A percentile compares a stretch with the other conserved stretches of the same genome.
These are phyloP conservation scores for Elmis aenea DNA, from an alignment of 2,888 invertebrate genomes.

Conservation along the genomic window DNA sequence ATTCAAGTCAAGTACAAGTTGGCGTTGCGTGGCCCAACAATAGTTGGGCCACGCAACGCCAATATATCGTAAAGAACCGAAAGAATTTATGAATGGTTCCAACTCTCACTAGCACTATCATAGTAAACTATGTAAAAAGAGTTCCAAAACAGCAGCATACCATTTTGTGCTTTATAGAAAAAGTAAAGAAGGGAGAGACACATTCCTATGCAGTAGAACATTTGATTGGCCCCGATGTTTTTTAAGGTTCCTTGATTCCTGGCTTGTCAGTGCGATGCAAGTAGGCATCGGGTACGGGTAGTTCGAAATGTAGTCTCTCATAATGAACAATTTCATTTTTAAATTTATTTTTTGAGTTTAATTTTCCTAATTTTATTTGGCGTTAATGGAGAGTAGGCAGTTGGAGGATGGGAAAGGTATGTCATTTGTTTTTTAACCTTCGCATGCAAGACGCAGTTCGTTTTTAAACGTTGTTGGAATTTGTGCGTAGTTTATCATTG, in stretches of 20 bases:
- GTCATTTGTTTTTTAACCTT: conserved; percentile 20
- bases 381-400: conserved; percentile 34
- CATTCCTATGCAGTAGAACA: conserved; percentile 21
- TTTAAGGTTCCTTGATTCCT: conserved; percentile 38
- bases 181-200: conserved; percentile 28
- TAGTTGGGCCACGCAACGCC: background rate
- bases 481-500: conserved; percentile 19
- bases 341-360: conserved; percentile 19
- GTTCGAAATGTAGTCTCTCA: conserved; percentile 29
- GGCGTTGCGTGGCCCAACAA: too few species aligned
- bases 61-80: conserved; percentile 12
- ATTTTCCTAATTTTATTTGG: conserved; percentile 14
- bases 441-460: conserved; percentile 16
- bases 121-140: conserved; percentile 37
- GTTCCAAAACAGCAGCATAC: conserved; percentile 17
- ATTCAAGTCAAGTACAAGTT: too few species aligned
- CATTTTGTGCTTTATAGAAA: conserved; percentile 33
- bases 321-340: conserved; percentile 20
- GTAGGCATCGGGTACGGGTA: conserved; percentile 35
- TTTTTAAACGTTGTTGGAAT: conserved; percentile 9
- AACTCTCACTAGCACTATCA: conserved; percentile 32
- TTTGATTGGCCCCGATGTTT: conserved; percentile 41
- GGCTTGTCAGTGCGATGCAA: conserved; percentile 37
- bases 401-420: conserved; percentile 37
- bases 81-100: conserved; percentile 42